Evolutionary conservation across 2,113 vertebrate species (phyloP).

Genomic region (Odontesthes bonariensis): DNA sequence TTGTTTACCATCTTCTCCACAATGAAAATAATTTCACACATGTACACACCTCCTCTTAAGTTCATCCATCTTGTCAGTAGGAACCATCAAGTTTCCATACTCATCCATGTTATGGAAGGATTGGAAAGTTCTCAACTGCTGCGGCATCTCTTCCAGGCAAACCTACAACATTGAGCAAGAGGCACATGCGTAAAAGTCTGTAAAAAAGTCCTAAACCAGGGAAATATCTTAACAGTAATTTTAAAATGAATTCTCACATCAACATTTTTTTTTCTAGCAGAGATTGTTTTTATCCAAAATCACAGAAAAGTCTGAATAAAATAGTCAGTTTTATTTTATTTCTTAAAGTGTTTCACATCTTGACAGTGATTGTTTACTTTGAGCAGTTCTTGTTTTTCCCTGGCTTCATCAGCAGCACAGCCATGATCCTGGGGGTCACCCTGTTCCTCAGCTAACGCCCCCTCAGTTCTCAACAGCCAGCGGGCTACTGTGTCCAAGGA

Average conservation of each 20-base stretch:
- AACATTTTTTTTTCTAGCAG: too few species aligned
- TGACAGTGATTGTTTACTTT: conserved; percentile 81
- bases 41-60: conserved; percentile 89
- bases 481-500: conserved; percentile 83
- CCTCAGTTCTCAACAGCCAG: conserved; percentile 89
- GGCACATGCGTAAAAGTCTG: neutral
- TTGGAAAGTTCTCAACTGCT: conserved; percentile 83
- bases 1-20: too few species aligned
- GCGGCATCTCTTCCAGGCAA: conserved; percentile 86
- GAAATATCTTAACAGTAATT: neutral
- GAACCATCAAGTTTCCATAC: conserved; percentile 83
- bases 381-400: conserved; percentile 84
- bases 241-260: too few species aligned
- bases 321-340: too few species aligned
- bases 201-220: too few species aligned
- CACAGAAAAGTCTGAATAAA: neutral
- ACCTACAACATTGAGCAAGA: conserved; percentile 66
- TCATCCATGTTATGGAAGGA: conserved; percentile 89
- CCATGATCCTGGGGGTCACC: conserved; percentile 80
- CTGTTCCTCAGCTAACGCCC: conserved; percentile 79
- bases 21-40: too few species aligned
- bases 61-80: conserved; percentile 90
- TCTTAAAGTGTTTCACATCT: too few species aligned
- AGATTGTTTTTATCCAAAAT: neutral
- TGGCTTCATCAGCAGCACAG: conserved; percentile 78